Conservation (phyloP, 1,140 invertebrate species). For the Tetragnatha versicolor region DNA sequence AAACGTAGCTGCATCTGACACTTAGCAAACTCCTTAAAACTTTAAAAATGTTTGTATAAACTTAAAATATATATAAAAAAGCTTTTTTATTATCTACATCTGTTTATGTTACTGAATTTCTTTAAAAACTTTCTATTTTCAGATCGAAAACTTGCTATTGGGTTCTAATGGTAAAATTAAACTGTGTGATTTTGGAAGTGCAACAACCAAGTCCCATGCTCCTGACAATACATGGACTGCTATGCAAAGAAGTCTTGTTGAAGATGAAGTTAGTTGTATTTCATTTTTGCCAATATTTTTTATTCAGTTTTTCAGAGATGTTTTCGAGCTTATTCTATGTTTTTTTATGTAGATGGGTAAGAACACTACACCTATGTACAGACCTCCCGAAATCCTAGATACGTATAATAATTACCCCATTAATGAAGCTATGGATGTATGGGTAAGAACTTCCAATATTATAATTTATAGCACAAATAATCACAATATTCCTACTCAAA, state of each 20-base stretch:
- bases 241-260: conserved; percentile 86
- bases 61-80: neutral
- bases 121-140: conserved; percentile 10
- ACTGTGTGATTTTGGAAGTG: conserved; percentile 98
- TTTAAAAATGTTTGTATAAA: neutral
- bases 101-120: conserved; percentile 59
- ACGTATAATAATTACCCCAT: conserved; percentile 97
- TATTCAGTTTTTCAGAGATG: neutral
- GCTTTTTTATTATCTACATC: neutral
- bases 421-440: conserved; percentile 85
- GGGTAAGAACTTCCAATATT: too few species aligned
- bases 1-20: neutral
- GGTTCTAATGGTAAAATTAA: conserved; percentile 85
- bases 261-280: conserved; percentile 82
- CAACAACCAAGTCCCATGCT: conserved; percentile 81
- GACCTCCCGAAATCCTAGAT: conserved; percentile 94
- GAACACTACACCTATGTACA: conserved; percentile 75
- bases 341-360: conserved; percentile 66
- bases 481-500: too few species aligned
- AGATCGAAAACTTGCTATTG: conserved; percentile 79
- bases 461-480: too few species aligned
- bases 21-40: neutral
- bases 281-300: neutral
- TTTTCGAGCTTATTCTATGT: neutral
- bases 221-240: conserved; percentile 92